Evolutionary conservation across 2,113 vertebrate genomes (phyloP), one percentile per base, ranked within the genome.

Genomic region (Mus musculus): DNA sequence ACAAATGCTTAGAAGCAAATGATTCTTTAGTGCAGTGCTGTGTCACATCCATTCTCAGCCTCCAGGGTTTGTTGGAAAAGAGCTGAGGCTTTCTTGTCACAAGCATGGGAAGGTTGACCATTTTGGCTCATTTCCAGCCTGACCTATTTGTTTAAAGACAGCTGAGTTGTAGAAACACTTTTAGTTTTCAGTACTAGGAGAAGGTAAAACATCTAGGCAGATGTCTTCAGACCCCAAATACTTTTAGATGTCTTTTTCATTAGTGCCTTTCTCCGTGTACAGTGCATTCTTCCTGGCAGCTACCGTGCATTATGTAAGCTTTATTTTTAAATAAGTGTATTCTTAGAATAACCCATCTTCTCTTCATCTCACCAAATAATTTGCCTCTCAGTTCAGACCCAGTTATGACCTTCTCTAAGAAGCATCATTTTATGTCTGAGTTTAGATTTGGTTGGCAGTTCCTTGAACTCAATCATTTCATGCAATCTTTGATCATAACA

Each of bases 1-100:
- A 93, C 96, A 97, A 97, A 98, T 97, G 98, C 85, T 95, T 75
- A 94, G 90, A 93, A 96, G 88, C 86, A 97, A 97, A 84, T 90
- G 75, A 95, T 97, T 95, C 92, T 91, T n/a, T 81, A 96, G 92
- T 84, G 4, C 67, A 92, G 77, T 52, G 95, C 69, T 94, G 93
- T 91, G 90, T 97, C 93, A 95, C 76, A 0, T 95, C 95, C 95
- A 93, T 96, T 96, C 96, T 92, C 59, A 96, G 90, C 90, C 90
- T 80, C 76, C 81, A 97, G 96, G 88, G 86, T 95, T 90, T 88
- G 72, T 72, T 96, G 59, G 93, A 63, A 98, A 97, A 96, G 69
- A 95, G 97, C 86, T 96, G 76, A 98, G 73, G 36, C 86, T 95
- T 97, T 93, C 90, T 90, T 89, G 89, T 88, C 82, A 72, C 69